phyloP scores from a whole-genome alignment of 2,113 vertebrate species.

The Malurus alboscapulatus region DNA sequence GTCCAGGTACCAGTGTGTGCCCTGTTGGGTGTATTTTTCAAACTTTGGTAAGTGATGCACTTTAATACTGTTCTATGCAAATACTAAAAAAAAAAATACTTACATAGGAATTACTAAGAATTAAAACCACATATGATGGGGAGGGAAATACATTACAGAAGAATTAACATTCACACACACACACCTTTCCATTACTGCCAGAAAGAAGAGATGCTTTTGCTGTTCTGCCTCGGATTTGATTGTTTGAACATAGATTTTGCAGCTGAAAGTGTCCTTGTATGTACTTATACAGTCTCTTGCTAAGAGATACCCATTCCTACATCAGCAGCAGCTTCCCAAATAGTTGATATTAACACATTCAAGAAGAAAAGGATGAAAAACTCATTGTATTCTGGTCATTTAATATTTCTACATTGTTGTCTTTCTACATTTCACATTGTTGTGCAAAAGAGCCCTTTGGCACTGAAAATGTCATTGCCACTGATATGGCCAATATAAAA shows the following conservation, averaged over 20 bases:
- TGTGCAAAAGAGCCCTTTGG: neutral
- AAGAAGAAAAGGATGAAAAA: neutral
- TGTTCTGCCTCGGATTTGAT: neutral
- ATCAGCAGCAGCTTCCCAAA: neutral
- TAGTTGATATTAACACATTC: neutral
- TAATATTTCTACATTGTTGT: neutral
- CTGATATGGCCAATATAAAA: neutral
- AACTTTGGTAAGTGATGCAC: neutral
- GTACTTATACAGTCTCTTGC: neutral
- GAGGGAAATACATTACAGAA: neutral
- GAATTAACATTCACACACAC: neutral
- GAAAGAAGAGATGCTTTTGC: neutral
- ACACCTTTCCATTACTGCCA: neutral
- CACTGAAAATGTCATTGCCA: neutral
- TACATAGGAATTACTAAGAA: neutral
- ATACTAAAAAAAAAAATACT: neutral
- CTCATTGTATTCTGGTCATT: neutral
- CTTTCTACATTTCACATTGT: too few relatives aligned
- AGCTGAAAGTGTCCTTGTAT: neutral
- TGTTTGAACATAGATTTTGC: neutral
- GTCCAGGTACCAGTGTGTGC: neutral
- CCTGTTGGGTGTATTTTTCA: neutral
- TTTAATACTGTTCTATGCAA: neutral
- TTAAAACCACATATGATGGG: accelerated
- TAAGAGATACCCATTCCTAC: neutral